These are phyloP conservation scores for Naja naja DNA, from an alignment of 2,113 vertebrate genomes.

Conservation along the genomic window DNA sequence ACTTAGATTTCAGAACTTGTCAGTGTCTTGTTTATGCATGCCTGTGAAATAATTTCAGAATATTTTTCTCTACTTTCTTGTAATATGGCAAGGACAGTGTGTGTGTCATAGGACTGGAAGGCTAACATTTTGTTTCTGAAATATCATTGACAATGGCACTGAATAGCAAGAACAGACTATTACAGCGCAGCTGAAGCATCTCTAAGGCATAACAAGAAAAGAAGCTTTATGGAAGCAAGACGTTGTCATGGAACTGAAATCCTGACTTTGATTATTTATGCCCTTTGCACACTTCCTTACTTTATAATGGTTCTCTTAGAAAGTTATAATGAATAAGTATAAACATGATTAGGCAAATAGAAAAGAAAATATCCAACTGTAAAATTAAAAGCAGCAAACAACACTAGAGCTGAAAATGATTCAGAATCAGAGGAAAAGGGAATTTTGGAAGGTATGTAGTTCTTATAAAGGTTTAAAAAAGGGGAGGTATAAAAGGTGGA, in stretches of 20 bases:
- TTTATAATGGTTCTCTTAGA: background rate
- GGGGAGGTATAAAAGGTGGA: background rate
- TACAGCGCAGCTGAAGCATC: background rate
- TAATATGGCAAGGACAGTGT: background rate
- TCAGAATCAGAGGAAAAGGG: background rate
- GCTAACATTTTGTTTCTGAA: background rate
- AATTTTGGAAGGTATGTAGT: background rate
- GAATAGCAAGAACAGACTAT: background rate
- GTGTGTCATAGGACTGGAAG: background rate
- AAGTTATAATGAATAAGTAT: background rate
- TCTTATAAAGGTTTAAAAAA: background rate
- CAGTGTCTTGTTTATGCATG: background rate
- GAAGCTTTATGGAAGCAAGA: background rate
- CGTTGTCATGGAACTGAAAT: background rate
- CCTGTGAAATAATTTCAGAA: background rate
- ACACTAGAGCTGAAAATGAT: background rate
- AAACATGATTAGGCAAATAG: background rate
- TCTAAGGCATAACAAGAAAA: background rate
- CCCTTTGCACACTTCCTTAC: background rate
- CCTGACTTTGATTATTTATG: background rate
- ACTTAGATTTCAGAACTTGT: background rate
- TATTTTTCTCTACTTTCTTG: background rate
- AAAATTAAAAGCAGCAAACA: background rate
- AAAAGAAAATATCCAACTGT: background rate
- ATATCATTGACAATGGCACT: background rate